These are phyloP conservation scores for Denticeps clupeoides DNA, from an alignment of 2,797 vertebrate genomes.

Conservation along the genomic window DNA sequence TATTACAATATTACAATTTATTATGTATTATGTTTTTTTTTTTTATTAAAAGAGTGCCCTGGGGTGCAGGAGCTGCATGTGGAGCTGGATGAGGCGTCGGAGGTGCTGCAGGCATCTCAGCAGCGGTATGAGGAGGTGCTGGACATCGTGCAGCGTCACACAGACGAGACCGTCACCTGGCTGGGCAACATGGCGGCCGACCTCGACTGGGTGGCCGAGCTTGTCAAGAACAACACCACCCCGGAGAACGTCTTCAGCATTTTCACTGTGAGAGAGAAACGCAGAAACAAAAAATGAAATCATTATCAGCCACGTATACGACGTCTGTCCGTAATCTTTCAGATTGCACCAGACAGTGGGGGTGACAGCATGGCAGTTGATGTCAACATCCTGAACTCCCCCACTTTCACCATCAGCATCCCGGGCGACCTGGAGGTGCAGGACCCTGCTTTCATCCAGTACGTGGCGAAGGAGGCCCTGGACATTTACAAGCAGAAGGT, in stretches of 20 bases:
- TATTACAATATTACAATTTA: too few species aligned
- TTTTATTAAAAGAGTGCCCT: slow-evolving; percentile 87
- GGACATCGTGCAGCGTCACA: slow-evolving; percentile 66
- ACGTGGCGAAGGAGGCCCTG: slow-evolving; percentile 65
- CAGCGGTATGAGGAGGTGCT: slow-evolving; percentile 77
- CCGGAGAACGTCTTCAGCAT: slow-evolving; percentile 65
- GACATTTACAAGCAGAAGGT: slow-evolving; percentile 64
- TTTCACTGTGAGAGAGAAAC: slow-evolving; percentile 53
- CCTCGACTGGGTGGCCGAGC: slow-evolving; percentile 76
- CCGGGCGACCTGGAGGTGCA: slow-evolving; percentile 57
- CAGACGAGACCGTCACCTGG: slow-evolving; percentile 66
- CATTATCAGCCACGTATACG: background rate
- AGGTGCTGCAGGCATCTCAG: slow-evolving; percentile 66
- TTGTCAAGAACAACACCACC: slow-evolving; percentile 44
- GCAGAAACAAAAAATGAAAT: background rate
- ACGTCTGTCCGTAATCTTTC: background rate
- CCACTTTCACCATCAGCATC: slow-evolving; percentile 57
- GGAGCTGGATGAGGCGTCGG: slow-evolving; percentile 70
- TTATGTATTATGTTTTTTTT: too few species aligned
- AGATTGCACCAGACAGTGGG: slow-evolving; percentile 58
- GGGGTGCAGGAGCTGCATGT: slow-evolving; percentile 65
- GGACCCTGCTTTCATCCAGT: slow-evolving; percentile 67
- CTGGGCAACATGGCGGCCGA: slow-evolving; percentile 69
- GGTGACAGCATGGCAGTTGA: slow-evolving; percentile 47
- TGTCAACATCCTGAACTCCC: slow-evolving; percentile 66